Evolutionary conservation across 2,888 invertebrate species (phyloP).

Genomic region (Tanytarsus gracilentus): DNA sequence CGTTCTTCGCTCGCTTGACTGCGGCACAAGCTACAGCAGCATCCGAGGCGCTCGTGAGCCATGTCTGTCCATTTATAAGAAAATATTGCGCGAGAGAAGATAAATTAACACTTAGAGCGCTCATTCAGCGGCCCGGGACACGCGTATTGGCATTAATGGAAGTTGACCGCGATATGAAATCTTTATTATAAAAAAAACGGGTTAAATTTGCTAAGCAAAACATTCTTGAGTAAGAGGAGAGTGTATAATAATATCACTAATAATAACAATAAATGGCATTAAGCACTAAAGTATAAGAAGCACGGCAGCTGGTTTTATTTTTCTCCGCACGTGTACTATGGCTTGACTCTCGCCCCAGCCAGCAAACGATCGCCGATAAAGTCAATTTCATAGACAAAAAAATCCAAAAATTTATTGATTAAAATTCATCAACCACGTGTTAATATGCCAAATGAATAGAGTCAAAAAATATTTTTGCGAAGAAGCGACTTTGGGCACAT

Average conservation of each 20-base stretch:
- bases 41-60: neutral
- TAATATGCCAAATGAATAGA: too few relatives aligned
- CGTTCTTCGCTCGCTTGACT: too few relatives aligned
- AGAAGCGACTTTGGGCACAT: neutral
- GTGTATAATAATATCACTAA: constrained; percentile 11
- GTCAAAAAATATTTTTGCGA: neutral
- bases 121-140: neutral
- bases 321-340: constrained; percentile 27
- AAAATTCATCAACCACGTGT: too few relatives aligned
- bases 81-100: constrained; percentile 6
- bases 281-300: constrained; percentile 24
- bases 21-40: constrained; percentile 10
- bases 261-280: constrained; percentile 17
- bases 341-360: neutral
- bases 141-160: constrained; percentile 2
- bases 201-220: constrained; percentile 12
- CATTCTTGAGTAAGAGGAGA: too few relatives aligned
- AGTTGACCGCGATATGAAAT: constrained; percentile 27
- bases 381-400: too few relatives aligned
- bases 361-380: neutral
- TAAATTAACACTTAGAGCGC: constrained; percentile 24
- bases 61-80: constrained; percentile 17
- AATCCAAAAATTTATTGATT: constrained; percentile 4
- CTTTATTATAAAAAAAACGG: constrained; percentile 21
- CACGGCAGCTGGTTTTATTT: constrained; percentile 24